phyloP scores from a whole-genome alignment of 35 echinoderm and acorn worm genomes.

The Lytechinus variegatus region DNA sequence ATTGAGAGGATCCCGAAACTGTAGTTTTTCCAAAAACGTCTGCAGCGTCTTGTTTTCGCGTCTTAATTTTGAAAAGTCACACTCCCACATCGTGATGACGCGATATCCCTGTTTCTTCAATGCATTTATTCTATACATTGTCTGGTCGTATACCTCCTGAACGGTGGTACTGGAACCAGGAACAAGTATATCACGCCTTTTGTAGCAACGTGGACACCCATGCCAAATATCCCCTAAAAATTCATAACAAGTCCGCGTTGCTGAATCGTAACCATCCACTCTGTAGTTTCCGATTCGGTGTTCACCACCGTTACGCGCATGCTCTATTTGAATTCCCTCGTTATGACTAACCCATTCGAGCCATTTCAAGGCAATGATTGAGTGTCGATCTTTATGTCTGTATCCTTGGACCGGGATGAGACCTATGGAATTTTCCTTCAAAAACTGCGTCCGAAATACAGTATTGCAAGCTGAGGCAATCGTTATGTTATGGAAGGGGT shows the following conservation, averaged over 20 bases:
- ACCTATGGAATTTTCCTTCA: slow-evolving; percentile 60
- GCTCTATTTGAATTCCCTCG: slow-evolving; percentile 57
- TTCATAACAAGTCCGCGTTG: slow-evolving; percentile 41
- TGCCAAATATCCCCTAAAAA: slow-evolving; percentile 64
- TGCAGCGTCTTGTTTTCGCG: background rate
- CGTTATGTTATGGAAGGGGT: slow-evolving; percentile 74
- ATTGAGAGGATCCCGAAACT: background rate
- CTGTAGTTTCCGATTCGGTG: slow-evolving; percentile 44
- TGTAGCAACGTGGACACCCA: slow-evolving; percentile 62
- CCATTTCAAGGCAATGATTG: slow-evolving; percentile 62
- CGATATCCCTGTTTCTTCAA: background rate
- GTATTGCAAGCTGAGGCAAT: slow-evolving; percentile 78
- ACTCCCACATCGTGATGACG: slow-evolving; percentile 58
- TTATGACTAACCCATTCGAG: slow-evolving; percentile 41
- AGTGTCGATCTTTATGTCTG: slow-evolving; percentile 9
- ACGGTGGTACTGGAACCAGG: slow-evolving; percentile 4
- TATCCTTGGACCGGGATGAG: slow-evolving; percentile 63
- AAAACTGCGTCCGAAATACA: slow-evolving; percentile 63
- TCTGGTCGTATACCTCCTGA: slow-evolving; percentile 50
- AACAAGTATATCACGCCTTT: slow-evolving; percentile 27
- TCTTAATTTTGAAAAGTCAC: slow-evolving; percentile 31
- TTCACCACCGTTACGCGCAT: slow-evolving; percentile 71
- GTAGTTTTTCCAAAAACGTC: background rate
- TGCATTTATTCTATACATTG: background rate
- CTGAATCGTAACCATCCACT: slow-evolving; percentile 56